Base-by-base conservation (phyloP, 2,888 invertebrate species). In the Hyppa rectilinea region DNA sequence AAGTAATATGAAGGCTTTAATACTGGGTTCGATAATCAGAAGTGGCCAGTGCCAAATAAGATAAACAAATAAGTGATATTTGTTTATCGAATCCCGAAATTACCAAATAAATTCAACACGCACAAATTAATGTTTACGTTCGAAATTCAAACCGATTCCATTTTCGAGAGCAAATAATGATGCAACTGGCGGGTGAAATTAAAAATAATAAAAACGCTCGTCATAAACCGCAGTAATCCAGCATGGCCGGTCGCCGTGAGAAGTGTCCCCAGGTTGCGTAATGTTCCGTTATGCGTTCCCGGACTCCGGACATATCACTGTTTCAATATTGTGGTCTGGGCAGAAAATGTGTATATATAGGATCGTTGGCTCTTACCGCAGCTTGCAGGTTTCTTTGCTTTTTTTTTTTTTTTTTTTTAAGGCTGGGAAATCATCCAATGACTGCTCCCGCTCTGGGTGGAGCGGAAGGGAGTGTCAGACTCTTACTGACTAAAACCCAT, bases 241-340 rank as follows among this genome's bases (percentile, higher is more conserved):
- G 59, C 52, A 56, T 68, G 69, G 55, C 60, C 47, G 55, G 64
- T 49, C 43, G 66, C 71, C 83, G 83, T 85, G 85, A 73, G 83
- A 83, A 84, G 67, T 40, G 63, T 67, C 58, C 76, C 75, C 50
- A 53, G 53, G 67, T 68, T 75, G 58, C 47, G 63, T 67, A 73
- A 75, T 52, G 61, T 70, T 59, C 85, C 83, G 85, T 83, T 83
- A 85, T 45, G 38, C 69, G 40, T 73, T 80, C 82, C 83, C 66
- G 85, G 85, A 83, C 80, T 82, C 78, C 78, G 83, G 85, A 85
- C 83, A 78, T 83, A 83, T 82, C 85, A 72, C 68, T 58, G 71
- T 77, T 75, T 55, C 78, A 71, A 75, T 66, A 59, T 70, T 78
- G 85, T 71, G 83, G 83, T 82, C 38, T 67, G 45, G n/a, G 38